Evolutionary conservation across 1,140 invertebrate species (phyloP), one percentile per base, ranked within the genome.

Genomic region (Uloborus diversus): DNA sequence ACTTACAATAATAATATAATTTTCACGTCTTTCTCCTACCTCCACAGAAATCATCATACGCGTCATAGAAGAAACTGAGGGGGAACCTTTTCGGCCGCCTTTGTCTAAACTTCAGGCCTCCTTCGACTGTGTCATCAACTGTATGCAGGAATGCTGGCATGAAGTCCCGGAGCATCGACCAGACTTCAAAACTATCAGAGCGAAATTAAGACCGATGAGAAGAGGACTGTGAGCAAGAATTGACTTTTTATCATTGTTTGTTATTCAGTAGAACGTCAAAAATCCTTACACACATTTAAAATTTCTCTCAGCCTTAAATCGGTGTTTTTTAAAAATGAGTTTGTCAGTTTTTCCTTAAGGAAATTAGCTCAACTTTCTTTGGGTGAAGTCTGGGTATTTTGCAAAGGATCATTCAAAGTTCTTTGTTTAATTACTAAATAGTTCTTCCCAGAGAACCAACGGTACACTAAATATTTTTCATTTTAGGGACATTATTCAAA

Each of bases 161-260:
- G 93, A 94, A 85, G 89, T 92, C 25, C 93, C 94, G 2, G 92
- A 94, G 35, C 81, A 88, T 13, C 89, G 95, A 79, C 95, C 94
- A 13, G 93, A 96, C 85, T 96, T 97, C 86, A 89, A 90, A 83
- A 89, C 87, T 20, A 93, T 97, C 82, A 88, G 94, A 82, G 90
- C 89, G 28, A 89, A 92, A 59, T 89, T 96, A 61, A 95, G 95
- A 87, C 92, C 93, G 84, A 93, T 97, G 91, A 93, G 94, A 86
- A 91, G 93, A 70, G 94, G 94, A 85, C 86, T 93, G 92, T 93
- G 85, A 88, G 89, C 85, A 30, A 14, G 42, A 1, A 56, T 35
- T 1, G 14, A 3, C 4, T 20, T 64, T 33, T 62, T 4, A 3
- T 17, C 30, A 62, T 62, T 23, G 3, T n/a, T 1, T 25, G 30